phyloP scores from a whole-genome alignment of 2,113 vertebrate species.

The Albula goreensis region DNA sequence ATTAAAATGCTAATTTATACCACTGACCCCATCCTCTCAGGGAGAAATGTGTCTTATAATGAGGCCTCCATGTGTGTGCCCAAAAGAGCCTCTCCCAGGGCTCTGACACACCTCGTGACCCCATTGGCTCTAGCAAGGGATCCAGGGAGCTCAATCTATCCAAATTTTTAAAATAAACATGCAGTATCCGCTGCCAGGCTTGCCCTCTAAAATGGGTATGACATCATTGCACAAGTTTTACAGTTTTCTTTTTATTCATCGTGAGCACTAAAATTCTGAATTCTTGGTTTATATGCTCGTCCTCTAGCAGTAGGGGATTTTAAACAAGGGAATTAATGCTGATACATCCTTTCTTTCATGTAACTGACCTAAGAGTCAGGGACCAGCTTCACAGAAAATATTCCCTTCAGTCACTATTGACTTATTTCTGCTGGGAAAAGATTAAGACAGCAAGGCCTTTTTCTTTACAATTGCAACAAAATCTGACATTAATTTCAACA shows the following conservation, averaged over 20 bases:
- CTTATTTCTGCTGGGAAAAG: background rate
- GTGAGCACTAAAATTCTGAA: background rate
- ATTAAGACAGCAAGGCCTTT: too few species aligned
- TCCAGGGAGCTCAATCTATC: background rate
- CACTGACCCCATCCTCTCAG: conserved; percentile 50
- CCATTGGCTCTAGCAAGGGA: background rate
- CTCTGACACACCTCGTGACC: background rate
- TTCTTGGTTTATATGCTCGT: background rate
- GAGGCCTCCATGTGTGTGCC: conserved; percentile 21
- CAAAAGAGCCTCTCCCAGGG: conserved; percentile 11
- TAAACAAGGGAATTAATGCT: background rate
- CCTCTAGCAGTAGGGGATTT: background rate
- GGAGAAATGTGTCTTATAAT: conserved; percentile 59
- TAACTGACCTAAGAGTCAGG: background rate
- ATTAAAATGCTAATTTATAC: conserved; percentile 75
- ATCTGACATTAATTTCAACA: too few species aligned
- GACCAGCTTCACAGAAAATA: background rate
- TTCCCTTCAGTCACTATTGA: background rate
- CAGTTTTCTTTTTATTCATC: background rate
- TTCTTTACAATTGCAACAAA: too few species aligned
- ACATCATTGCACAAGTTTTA: background rate
- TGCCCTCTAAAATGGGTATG: background rate
- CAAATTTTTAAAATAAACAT: background rate
- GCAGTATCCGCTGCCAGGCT: background rate
- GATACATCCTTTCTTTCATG: background rate